Base-by-base conservation (phyloP, 2,113 vertebrate species). In the Polyodon spathula region DNA sequence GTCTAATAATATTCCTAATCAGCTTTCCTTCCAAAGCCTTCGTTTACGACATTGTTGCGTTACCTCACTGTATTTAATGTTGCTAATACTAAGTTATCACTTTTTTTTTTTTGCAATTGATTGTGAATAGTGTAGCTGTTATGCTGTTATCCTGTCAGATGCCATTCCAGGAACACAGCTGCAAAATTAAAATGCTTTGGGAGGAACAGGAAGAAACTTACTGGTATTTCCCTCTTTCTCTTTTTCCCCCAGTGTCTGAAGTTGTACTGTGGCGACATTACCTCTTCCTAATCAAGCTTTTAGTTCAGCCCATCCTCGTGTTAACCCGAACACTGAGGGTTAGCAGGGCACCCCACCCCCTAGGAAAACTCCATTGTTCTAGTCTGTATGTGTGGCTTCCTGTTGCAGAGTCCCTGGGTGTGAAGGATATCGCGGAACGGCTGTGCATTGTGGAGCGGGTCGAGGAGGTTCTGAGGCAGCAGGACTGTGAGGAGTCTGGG, bases 391-490 rank as follows among this genome's bases (percentile, higher is more conserved):
- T 62, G 63, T 61, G 63, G 59, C 63, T 78, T 74, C 70, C 71
- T 76, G 68, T 76, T 65, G 9, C 66, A 76, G 73, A 76, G 63
- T 59, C 64, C 56, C 71, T 69, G 67, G 68, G 62, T 2, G 60
- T 69, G 56, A 41, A 6, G 54, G 64, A 73, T 62, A 57, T 63
- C 37, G 46, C 54, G 3, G 67, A 70, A 40, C 62, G 59, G 15
- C 69, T 70, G 44, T 56, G 60, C 54, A 39, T 68, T 60, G 68
- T 62, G 53, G 62, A 73, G 54, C 60, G 54, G 27, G 63, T 65
- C 59, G 60, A 75, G 63, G 67, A 73, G 37, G 61, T 67, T 65
- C 62, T 63, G 64, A 54, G 60, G 54, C 50, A 57, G 8, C 59
- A 58, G 60, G 27, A 52, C 53, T 58, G 14, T 54, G 53, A 40